Conservation (phyloP, 2,888 invertebrate genomes). For the Dendrolimus houi region DNA sequence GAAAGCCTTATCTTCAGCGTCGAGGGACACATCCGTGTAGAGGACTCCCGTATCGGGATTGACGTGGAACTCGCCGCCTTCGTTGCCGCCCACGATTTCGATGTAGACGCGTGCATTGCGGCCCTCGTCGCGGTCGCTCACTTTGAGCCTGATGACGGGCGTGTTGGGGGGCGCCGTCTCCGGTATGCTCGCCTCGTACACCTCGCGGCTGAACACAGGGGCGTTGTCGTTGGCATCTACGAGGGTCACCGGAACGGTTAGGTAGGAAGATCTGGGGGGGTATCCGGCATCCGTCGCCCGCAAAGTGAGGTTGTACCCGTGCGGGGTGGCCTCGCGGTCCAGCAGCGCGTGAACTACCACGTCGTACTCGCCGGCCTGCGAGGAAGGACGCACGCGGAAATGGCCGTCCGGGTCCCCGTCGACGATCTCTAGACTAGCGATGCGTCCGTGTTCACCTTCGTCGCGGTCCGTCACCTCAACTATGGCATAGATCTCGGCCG, state of each 20-base stretch:
- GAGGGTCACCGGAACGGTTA: constrained; percentile 87
- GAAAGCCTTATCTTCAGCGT: constrained; percentile 89
- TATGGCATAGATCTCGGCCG: constrained; percentile 92
- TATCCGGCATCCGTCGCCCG: constrained; percentile 89
- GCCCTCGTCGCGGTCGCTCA: constrained; percentile 89
- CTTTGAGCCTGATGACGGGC: constrained; percentile 90
- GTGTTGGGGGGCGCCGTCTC: constrained; percentile 94
- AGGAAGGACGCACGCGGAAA: constrained; percentile 83
- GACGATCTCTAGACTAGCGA: constrained; percentile 87
- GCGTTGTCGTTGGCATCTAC: constrained; percentile 90
- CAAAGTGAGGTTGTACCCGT: constrained; percentile 91
- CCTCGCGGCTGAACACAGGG: constrained; percentile 90
- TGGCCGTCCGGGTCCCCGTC: constrained; percentile 94
- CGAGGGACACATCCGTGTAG: constrained; percentile 87
- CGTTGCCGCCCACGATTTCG: constrained; percentile 94
- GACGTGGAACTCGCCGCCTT: constrained; percentile 90
- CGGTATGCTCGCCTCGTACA: constrained; percentile 90
- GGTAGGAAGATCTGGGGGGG: constrained; percentile 86
- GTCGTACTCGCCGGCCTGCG: constrained; percentile 83
- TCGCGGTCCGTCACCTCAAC: constrained; percentile 90
- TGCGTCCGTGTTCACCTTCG: constrained; percentile 88
- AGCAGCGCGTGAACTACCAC: constrained; percentile 86
- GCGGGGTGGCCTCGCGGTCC: constrained; percentile 86
- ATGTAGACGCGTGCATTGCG: constrained; percentile 90
- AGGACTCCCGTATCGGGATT: constrained; percentile 93